Percentiles rank a stretch among this genome's conserved stretches.
phyloP scores from a whole-genome alignment of 2,113 vertebrate species.

The Chelonoidis abingdonii region DNA sequence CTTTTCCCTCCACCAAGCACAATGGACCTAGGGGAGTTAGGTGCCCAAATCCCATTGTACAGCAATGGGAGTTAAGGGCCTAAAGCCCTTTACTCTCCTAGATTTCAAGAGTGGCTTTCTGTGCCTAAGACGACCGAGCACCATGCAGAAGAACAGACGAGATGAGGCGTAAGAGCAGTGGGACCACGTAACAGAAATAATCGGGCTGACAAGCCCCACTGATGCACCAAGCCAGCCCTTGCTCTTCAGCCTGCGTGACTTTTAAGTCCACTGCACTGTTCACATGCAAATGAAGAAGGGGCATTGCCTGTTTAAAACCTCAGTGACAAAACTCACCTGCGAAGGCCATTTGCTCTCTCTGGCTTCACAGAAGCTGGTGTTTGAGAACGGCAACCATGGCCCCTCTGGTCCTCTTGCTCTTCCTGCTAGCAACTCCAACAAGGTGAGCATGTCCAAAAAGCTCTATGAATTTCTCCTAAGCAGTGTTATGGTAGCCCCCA shows the following conservation, averaged over 20 bases:
- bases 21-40: not conserved
- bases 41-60: not conserved
- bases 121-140: not conserved
- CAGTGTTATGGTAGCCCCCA: not conserved
- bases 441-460: not conserved
- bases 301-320: not conserved
- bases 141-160: not conserved
- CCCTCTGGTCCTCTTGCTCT: not conserved
- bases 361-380: not conserved
- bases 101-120: not conserved
- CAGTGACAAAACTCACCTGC: not conserved
- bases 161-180: not conserved
- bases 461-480: not conserved
- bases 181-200: not conserved
- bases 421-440: not conserved
- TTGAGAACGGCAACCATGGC: not conserved
- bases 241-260: not conserved
- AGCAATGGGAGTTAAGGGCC: not conserved
- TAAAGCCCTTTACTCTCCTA: not conserved
- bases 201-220: not conserved
- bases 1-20: not conserved
- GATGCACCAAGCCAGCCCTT: not conserved
- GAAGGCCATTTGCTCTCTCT: not conserved
- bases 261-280: not conserved
- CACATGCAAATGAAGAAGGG: not conserved